These are phyloP conservation scores for Lasioglossum baleicum DNA, from an alignment of 1,140 invertebrate species.

Conservation along the genomic window DNA sequence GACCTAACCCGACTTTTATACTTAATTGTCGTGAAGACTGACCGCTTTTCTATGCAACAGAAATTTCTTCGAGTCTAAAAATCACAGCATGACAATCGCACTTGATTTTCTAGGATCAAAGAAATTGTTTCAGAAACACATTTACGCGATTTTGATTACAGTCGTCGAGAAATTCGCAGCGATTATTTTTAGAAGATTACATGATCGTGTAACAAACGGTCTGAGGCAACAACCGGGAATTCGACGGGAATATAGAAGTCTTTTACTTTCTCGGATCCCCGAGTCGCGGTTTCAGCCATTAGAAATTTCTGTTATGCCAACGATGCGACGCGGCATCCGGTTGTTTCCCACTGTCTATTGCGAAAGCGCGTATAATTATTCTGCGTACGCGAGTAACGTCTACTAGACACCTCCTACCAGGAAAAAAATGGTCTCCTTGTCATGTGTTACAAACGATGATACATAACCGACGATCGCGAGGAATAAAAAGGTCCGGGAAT, in stretches of 20 bases:
- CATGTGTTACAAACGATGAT: conserved; percentile 7
- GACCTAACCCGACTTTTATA: neutral
- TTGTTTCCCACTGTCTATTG: conserved; percentile 53
- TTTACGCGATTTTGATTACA: neutral
- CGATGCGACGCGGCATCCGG: conserved; percentile 59
- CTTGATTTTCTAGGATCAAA: too few species aligned
- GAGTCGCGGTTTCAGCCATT: conserved; percentile 32
- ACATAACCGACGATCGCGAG: too few species aligned
- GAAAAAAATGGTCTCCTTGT: conserved; percentile 10
- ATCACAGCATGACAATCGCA: too few species aligned
- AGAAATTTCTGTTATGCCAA: conserved; percentile 56
- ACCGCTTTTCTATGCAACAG: too few species aligned
- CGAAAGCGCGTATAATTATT: conserved; percentile 57
- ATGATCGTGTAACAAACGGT: neutral
- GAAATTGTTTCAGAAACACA: too few species aligned
- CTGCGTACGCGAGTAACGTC: conserved; percentile 29
- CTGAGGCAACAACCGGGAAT: conserved; percentile 6
- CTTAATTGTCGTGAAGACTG: too few species aligned
- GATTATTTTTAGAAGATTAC: neutral
- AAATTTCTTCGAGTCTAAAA: too few species aligned
- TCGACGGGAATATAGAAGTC: conserved; percentile 21
- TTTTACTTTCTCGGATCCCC: conserved; percentile 47
- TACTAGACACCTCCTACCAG: conserved; percentile 28
- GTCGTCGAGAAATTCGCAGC: neutral
- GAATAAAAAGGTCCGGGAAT: too few species aligned